Percentiles rank a stretch among this genome's conserved stretches.
Evolutionary conservation across 2,113 vertebrate genomes (phyloP).

Genomic region (Brachyhypopomus occidentalis): DNA sequence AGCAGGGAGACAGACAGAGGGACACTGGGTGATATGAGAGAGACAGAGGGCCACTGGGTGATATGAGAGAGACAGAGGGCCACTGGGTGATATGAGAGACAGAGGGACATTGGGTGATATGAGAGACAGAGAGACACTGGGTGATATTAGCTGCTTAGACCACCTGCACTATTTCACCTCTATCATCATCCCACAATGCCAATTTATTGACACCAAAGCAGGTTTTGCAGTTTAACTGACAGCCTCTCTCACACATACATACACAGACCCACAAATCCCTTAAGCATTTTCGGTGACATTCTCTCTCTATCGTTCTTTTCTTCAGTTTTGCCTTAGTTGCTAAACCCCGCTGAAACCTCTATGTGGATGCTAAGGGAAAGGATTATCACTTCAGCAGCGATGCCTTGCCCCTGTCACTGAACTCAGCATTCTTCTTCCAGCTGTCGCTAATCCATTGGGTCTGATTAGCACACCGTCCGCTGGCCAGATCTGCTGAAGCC

Average conservation of each 20-base stretch:
- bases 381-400: neutral
- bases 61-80: constrained; percentile 12
- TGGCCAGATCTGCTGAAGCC: neutral
- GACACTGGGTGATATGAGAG: neutral
- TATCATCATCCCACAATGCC: neutral
- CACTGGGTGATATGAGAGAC: neutral
- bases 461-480: neutral
- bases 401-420: neutral
- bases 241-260: neutral
- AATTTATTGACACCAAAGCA: neutral
- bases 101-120: neutral
- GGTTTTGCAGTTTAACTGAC: neutral
- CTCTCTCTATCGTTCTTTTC: neutral
- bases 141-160: neutral
- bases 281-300: constrained; percentile 13
- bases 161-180: constrained; percentile 12
- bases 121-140: constrained; percentile 8
- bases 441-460: neutral
- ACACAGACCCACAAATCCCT: constrained; percentile 29
- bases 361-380: too few species aligned
- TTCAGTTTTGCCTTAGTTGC: constrained; percentile 4
- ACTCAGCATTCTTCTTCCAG: neutral
- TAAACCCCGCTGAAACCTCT: neutral
- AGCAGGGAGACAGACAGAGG: too few species aligned
- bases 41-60: neutral